phyloP scores from a whole-genome alignment of 2,888 invertebrate genomes.

The Drosophila neonasuta region DNA sequence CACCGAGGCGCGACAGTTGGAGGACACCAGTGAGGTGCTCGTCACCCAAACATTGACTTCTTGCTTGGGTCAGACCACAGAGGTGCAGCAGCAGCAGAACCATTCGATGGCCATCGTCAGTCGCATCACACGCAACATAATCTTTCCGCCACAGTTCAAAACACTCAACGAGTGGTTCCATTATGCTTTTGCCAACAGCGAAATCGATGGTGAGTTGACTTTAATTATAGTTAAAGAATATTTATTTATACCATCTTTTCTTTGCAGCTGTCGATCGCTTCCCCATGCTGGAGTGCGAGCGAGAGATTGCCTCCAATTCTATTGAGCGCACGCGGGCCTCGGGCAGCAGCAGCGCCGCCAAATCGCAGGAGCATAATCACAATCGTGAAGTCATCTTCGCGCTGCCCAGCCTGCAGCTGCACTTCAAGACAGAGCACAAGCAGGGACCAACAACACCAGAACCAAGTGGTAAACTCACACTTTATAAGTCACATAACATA shows the following conservation, averaged over 20 bases:
- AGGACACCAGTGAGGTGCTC: slow-evolving; percentile 88
- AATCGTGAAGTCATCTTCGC: slow-evolving; percentile 98
- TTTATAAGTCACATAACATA: background rate
- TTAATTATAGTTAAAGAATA: too few species aligned
- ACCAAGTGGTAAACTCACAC: slow-evolving; percentile 83
- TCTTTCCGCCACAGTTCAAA: slow-evolving; percentile 97
- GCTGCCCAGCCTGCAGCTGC: slow-evolving; percentile 94
- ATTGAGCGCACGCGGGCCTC: slow-evolving; percentile 84
- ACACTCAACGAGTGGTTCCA: slow-evolving; percentile 98
- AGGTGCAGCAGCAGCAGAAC: slow-evolving; percentile 85
- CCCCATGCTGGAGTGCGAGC: slow-evolving; percentile 92
- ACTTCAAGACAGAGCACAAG: slow-evolving; percentile 95
- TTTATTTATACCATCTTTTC: slow-evolving; percentile 13
- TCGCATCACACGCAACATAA: slow-evolving; percentile 93
- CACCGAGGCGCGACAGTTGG: slow-evolving; percentile 94
- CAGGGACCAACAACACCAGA: slow-evolving; percentile 90
- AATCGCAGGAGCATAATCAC: slow-evolving; percentile 90
- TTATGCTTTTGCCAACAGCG: slow-evolving; percentile 96
- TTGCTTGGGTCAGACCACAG: slow-evolving; percentile 89
- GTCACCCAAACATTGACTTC: slow-evolving; percentile 96
- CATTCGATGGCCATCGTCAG: slow-evolving; percentile 97
- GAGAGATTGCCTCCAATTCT: slow-evolving; percentile 84
- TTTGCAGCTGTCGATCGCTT: slow-evolving; percentile 92
- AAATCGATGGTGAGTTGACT: slow-evolving; percentile 90
- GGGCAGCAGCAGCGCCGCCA: slow-evolving; percentile 83